Evolutionary conservation across 2,113 vertebrate species (phyloP).

Genomic region (Psittacara wagleri): DNA sequence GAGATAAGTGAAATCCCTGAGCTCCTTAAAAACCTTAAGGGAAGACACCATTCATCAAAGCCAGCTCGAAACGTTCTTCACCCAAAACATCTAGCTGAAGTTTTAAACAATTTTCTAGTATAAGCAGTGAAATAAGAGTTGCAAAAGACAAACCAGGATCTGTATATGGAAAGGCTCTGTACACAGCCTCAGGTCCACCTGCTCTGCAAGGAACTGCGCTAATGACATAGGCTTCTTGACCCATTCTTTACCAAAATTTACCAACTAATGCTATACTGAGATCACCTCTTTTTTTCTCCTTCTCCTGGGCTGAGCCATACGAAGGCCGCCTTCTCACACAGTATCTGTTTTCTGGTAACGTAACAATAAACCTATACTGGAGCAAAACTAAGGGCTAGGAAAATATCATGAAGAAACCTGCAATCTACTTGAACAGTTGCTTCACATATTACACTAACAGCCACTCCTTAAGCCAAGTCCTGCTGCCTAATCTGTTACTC

Average conservation of each 20-base stretch:
- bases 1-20: not conserved
- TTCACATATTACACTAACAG: not conserved
- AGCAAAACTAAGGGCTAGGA: not conserved
- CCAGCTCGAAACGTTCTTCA: not conserved
- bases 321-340: not conserved
- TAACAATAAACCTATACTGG: accelerated
- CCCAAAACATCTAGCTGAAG: not conserved
- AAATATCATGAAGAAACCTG: not conserved
- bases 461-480: not conserved
- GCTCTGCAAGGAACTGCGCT: not conserved
- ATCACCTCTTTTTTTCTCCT: not conserved
- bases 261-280: not conserved
- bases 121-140: not conserved
- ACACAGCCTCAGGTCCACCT: not conserved
- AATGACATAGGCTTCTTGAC: not conserved
- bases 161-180: accelerated
- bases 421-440: not conserved
- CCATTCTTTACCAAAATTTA: not conserved
- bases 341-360: accelerated
- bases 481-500: not conserved
- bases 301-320: not conserved
- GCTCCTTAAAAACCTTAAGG: not conserved
- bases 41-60: not conserved
- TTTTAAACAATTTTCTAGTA: not conserved
- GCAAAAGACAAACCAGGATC: not conserved